Evolutionary conservation across 2,888 invertebrate species (phyloP).

Genomic region (Nomada goodeniana): DNA sequence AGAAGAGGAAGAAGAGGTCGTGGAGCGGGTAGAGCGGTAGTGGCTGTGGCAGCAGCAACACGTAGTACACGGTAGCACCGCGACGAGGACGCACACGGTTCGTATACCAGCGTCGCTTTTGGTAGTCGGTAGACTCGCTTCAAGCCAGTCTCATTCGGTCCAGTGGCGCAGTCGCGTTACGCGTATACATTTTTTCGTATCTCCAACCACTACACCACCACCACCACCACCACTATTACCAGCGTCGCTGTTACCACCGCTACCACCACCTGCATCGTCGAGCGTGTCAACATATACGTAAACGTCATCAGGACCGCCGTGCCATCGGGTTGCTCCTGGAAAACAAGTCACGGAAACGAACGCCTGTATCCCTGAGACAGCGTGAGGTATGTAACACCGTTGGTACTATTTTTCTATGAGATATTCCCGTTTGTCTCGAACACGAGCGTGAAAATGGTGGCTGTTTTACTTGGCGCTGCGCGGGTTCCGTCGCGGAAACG

Average conservation of each 20-base stretch:
- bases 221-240: slow-evolving; percentile 32
- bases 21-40: slow-evolving; percentile 48
- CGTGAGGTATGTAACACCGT: slow-evolving; percentile 45
- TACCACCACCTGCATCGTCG: slow-evolving; percentile 46
- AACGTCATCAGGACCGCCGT: slow-evolving; percentile 51
- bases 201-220: slow-evolving; percentile 36
- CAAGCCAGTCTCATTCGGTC: slow-evolving; percentile 48
- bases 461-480: slow-evolving; percentile 9
- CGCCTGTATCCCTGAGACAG: slow-evolving; percentile 37
- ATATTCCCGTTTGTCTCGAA: neutral
- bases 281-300: slow-evolving; percentile 52
- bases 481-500: slow-evolving; percentile 11
- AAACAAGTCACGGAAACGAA: slow-evolving; percentile 39
- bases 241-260: slow-evolving; percentile 47
- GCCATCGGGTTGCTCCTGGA: slow-evolving; percentile 64
- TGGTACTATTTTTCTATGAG: neutral
- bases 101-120: slow-evolving; percentile 18
- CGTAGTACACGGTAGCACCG: slow-evolving; percentile 66
- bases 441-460: slow-evolving; percentile 33
- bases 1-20: slow-evolving; percentile 25
- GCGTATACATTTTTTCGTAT: slow-evolving; percentile 54
- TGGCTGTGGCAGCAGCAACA: slow-evolving; percentile 65
- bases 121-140: slow-evolving; percentile 51
- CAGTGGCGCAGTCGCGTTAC: slow-evolving; percentile 64
- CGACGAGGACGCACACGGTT: slow-evolving; percentile 51